Percentiles rank a stretch among this genome's conserved stretches.
Evolutionary conservation across 2,797 vertebrate species (phyloP).

Genomic region (Leucoraja ocellata): DNA sequence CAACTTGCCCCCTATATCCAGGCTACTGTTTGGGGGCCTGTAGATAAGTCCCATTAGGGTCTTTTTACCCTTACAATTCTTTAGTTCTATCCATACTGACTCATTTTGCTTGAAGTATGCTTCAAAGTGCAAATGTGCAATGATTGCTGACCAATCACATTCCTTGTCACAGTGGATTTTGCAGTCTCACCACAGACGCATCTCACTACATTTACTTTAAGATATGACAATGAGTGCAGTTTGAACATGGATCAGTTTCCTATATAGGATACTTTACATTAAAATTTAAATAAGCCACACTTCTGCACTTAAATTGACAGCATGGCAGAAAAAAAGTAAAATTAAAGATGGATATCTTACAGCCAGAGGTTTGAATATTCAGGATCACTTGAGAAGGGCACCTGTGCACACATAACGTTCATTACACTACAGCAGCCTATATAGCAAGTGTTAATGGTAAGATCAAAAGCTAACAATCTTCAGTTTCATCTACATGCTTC

Average conservation of each 20-base stretch:
- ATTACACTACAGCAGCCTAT: slow-evolving; percentile 8
- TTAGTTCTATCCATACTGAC: too few relatives aligned
- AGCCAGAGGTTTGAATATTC: background rate
- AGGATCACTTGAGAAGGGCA: background rate
- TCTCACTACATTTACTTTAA: background rate
- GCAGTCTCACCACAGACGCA: background rate
- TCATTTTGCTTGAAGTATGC: too few relatives aligned
- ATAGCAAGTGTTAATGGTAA: slow-evolving; percentile 10
- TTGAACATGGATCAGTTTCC: background rate
- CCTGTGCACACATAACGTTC: slow-evolving; percentile 6
- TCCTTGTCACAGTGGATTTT: background rate
- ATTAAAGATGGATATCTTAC: background rate
- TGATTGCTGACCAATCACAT: background rate
- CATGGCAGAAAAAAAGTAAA: background rate
- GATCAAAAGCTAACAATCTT: slow-evolving; percentile 24
- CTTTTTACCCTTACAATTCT: too few relatives aligned
- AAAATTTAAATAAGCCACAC: background rate
- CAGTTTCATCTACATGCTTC: slow-evolving; percentile 27
- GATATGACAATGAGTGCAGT: background rate
- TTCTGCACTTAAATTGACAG: background rate
- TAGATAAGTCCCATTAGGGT: too few relatives aligned
- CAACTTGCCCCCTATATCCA: too few relatives aligned
- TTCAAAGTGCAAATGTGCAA: background rate
- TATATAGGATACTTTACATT: too few relatives aligned
- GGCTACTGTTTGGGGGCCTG: too few relatives aligned